A percentile compares a stretch with the other conserved stretches of the same genome.
Conservation (phyloP, 2,888 invertebrate species). For the Macrophya annulata region DNA sequence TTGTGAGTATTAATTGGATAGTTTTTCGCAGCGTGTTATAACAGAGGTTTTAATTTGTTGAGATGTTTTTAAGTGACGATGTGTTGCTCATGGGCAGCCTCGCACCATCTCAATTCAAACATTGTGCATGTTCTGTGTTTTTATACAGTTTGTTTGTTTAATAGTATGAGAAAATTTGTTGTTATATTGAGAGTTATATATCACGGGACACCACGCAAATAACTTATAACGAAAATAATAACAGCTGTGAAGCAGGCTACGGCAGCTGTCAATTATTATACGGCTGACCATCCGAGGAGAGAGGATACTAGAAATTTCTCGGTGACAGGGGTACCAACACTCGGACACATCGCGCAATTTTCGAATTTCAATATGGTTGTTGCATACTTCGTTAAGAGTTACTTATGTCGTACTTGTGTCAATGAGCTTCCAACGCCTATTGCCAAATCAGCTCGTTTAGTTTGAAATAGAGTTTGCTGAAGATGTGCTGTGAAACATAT, state of each 20-base stretch:
- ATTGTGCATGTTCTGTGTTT: not conserved
- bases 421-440: too few species aligned
- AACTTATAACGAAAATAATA: constrained; percentile 44
- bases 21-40: not conserved
- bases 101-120: constrained; percentile 10
- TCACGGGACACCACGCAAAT: not conserved
- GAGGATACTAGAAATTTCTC: constrained; percentile 34
- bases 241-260: constrained; percentile 54
- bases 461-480: too few species aligned
- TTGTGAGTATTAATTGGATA: not conserved
- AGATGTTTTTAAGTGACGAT: not conserved
- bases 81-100: not conserved
- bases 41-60: not conserved
- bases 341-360: not conserved
- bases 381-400: too few species aligned
- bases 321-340: constrained; percentile 9
- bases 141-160: not conserved
- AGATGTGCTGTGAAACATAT: too few species aligned
- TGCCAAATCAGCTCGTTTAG: too few species aligned
- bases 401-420: too few species aligned
- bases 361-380: not conserved
- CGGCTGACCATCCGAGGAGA: constrained; percentile 21
- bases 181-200: not conserved
- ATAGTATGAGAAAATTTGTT: not conserved
- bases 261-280: constrained; percentile 38